phyloP scores from a whole-genome alignment of 1,140 invertebrate genomes.

The Bombus soroeensis region DNA sequence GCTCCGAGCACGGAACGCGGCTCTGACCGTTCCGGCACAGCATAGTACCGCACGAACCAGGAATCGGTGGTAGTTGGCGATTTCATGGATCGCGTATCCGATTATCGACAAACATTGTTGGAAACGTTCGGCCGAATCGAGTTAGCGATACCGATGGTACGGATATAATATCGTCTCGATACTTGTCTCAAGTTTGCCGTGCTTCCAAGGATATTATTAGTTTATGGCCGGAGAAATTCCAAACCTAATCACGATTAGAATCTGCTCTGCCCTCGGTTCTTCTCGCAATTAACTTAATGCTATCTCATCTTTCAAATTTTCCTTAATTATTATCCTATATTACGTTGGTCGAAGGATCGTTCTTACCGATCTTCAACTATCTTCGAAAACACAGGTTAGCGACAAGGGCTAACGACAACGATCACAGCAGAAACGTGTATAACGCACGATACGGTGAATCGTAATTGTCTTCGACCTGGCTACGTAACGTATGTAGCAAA shows the following conservation, averaged over 20 bases:
- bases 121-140: neutral
- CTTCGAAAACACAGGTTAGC: neutral
- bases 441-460: neutral
- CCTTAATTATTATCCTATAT: too few species aligned
- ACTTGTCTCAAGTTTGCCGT: too few species aligned
- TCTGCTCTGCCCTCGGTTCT: neutral
- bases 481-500: too few species aligned
- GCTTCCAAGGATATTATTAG: neutral
- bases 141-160: neutral
- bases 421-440: neutral
- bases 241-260: neutral
- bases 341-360: too few species aligned
- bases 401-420: too few species aligned
- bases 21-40: neutral
- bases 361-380: neutral
- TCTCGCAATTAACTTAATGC: neutral
- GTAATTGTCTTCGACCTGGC: neutral
- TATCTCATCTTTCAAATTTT: neutral
- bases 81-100: neutral
- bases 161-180: neutral
- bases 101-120: neutral
- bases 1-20: neutral
- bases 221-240: neutral
- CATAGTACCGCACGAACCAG: neutral
- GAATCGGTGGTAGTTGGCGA: slow-evolving; percentile 6